Evolutionary conservation across 2,797 vertebrate genomes (phyloP), one percentile per base, ranked within the genome.

Genomic region (Argentina silus): DNA sequence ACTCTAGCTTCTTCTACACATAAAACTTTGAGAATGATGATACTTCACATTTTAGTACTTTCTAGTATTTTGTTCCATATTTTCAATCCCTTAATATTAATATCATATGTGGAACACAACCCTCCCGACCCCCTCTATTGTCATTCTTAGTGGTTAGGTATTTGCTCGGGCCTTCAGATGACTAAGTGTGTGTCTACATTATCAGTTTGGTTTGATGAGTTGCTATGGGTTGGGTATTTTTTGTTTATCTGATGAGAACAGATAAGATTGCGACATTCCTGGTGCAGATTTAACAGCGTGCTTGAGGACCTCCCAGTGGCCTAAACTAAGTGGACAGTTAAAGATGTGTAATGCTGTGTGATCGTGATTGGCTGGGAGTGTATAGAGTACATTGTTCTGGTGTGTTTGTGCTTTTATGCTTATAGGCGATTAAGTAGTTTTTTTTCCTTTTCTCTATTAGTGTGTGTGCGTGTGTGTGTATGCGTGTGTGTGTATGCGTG

Each of bases 181-280:
- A 55, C 15, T 6, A 15, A 55, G 42, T 23, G 23, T 12, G 8
- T 9, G 2, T n/a, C 43, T 42, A 19, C 51, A 47, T 63, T 69
- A 69, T 57, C 50, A 44, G 42, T 43, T 48, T 47, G 17, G 21
- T 57, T 68, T 57, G 70, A 73, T 21, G 59, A 51, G 53, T 56
- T 7, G 51, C 8, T 60, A 21, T 65, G 69, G 53, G 65, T 69
- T 70, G 45, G 70, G 36, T 44, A 70, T 61, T 77, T 64, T 77
- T 77, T 66, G 64, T 67, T 67, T 67, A 67, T 67, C 17, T 15
- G 65, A 51, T 51, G 65, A 8, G 23, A 61, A 61, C 21, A 27
- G 59, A 61, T 61, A 27, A 15, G 11, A 61, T 61, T 61, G 1
- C 19, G 2, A 23, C 21, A 62, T 63, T 63, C 42, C 15, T 43